Evolutionary conservation across 1,140 invertebrate species (phyloP).

Genomic region (Drosophila mauritiana): DNA sequence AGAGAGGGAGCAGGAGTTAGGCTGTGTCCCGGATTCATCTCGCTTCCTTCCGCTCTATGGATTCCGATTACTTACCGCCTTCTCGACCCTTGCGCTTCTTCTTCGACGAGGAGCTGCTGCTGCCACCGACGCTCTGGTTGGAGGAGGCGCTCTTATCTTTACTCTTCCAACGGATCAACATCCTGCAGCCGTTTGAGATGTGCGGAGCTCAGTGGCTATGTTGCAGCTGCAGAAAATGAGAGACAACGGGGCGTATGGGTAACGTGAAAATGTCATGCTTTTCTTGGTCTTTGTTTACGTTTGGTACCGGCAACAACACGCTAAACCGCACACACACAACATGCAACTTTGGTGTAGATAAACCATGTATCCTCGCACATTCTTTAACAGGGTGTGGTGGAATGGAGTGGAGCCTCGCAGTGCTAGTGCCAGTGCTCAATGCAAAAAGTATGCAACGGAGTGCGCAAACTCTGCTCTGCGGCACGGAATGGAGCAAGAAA

Average conservation of each 20-base stretch:
- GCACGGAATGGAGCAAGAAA: constrained; percentile 13
- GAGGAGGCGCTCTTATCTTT: constrained; percentile 86
- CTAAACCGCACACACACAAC: constrained; percentile 1
- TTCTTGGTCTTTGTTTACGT: constrained; percentile 51
- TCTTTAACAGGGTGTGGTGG: constrained; percentile 33
- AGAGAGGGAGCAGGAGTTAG: constrained; percentile 3
- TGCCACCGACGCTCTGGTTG: constrained; percentile 68
- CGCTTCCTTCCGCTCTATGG: not conserved
- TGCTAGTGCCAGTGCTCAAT: constrained; percentile 6
- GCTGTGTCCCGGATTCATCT: not conserved
- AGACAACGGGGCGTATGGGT: not conserved
- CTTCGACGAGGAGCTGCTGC: constrained; percentile 85
- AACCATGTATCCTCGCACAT: constrained; percentile 5
- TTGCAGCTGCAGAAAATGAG: not conserved
- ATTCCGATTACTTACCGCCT: constrained; percentile 72
- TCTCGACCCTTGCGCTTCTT: constrained; percentile 87
- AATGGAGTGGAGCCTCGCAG: constrained; percentile 37
- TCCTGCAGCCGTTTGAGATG: constrained; percentile 40
- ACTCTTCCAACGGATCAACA: constrained; percentile 87
- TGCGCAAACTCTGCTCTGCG: constrained; percentile 23
- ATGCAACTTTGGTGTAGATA: constrained; percentile 25
- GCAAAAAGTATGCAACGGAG: constrained; percentile 28
- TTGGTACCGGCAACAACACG: constrained; percentile 49
- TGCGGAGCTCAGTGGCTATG: not conserved
- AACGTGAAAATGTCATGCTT: not conserved